Percentiles rank a stretch among this genome's conserved stretches.
Conservation (phyloP, 2,113 vertebrate genomes). For the Ciconia maguari region DNA sequence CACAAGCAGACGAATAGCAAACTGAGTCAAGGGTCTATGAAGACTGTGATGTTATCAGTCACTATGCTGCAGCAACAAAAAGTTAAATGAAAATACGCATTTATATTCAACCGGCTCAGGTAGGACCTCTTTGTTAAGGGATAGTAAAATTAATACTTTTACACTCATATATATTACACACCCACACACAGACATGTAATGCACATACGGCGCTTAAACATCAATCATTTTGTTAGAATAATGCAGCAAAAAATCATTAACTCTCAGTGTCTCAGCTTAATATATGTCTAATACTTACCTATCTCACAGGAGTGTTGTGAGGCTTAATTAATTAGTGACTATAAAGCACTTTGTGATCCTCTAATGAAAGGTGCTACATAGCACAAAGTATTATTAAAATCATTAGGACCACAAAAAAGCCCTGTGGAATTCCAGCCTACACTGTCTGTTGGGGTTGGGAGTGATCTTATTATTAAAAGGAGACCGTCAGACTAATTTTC, state of each 20-base stretch:
- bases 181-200: slow-evolving; percentile 36
- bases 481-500: slow-evolving; percentile 63
- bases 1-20: not conserved
- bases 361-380: slow-evolving; percentile 64
- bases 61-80: not conserved
- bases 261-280: slow-evolving; percentile 51
- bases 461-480: slow-evolving; percentile 60
- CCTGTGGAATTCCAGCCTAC: slow-evolving; percentile 62
- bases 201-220: not conserved
- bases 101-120: slow-evolving; percentile 37
- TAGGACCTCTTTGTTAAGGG: slow-evolving; percentile 42
- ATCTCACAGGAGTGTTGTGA: slow-evolving; percentile 54
- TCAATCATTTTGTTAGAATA: slow-evolving; percentile 58
- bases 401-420: slow-evolving; percentile 65
- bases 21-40: not conserved
- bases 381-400: slow-evolving; percentile 68
- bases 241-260: slow-evolving; percentile 55
- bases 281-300: slow-evolving; percentile 63
- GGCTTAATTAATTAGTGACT: slow-evolving; percentile 71
- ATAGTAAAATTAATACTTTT: slow-evolving; percentile 49
- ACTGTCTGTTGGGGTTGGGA: slow-evolving; percentile 50
- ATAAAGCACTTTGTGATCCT: slow-evolving; percentile 63
- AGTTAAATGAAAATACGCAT: slow-evolving; percentile 12
- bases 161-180: slow-evolving; percentile 28
- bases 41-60: not conserved